These are phyloP conservation scores for Hycleus cichorii DNA, from an alignment of 1,140 invertebrate genomes.

Conservation along the genomic window DNA sequence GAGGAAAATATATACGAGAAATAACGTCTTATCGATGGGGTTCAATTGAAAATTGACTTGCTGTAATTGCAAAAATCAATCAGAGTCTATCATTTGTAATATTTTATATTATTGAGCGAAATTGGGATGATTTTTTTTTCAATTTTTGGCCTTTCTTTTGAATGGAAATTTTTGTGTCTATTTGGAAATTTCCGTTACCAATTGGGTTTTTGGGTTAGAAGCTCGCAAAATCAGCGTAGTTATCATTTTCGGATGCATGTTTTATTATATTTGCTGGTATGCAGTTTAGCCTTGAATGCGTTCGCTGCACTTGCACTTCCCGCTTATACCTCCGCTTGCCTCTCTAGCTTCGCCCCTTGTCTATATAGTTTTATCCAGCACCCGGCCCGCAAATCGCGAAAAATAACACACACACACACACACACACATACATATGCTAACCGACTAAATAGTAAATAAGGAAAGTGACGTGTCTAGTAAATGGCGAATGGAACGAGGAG, in stretches of 20 bases:
- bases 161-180: too few relatives aligned
- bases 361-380: not conserved
- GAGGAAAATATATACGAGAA: too few relatives aligned
- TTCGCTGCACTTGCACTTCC: conserved; percentile 42
- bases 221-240: conserved; percentile 7
- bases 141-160: too few relatives aligned
- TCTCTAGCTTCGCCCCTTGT: conserved; percentile 5
- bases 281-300: conserved; percentile 39
- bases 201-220: conserved; percentile 14
- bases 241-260: conserved; percentile 11
- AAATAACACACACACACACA: conserved; percentile 2
- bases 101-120: too few relatives aligned
- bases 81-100: too few relatives aligned
- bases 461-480: not conserved
- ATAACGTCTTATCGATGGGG: too few relatives aligned
- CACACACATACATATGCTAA: too few relatives aligned
- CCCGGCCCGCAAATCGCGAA: conserved; percentile 15
- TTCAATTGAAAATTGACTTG: too few relatives aligned
- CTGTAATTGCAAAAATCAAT: too few relatives aligned
- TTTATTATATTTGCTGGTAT: conserved; percentile 25
- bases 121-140: too few relatives aligned
- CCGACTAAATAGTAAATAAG: conserved; percentile 10
- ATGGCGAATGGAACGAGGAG: too few relatives aligned
- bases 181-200: not conserved
- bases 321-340: conserved; percentile 25